A percentile compares a stretch with the other conserved stretches of the same genome.
Evolutionary conservation across 1,140 invertebrate species (phyloP).

Genomic region (Drosophila parabipectinata): DNA sequence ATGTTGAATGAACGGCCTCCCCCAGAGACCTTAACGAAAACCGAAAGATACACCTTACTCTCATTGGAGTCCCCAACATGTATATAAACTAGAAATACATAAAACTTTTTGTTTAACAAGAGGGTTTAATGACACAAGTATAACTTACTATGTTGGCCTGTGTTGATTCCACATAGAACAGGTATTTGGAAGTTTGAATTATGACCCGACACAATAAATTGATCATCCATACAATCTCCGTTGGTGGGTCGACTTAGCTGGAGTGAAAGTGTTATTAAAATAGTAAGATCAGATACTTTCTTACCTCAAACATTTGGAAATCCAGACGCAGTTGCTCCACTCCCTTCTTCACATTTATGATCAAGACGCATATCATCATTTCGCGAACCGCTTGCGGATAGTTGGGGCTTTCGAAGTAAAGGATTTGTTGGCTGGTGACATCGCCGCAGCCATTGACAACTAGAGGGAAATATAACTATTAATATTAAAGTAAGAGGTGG

Average conservation of each 20-base stretch:
- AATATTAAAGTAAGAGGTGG: not conserved
- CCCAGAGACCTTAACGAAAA: conserved; percentile 86
- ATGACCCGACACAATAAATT: conserved; percentile 89
- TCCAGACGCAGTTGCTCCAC: conserved; percentile 89
- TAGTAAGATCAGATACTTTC: not conserved
- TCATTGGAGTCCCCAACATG: conserved; percentile 87
- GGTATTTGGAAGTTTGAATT: conserved; percentile 89
- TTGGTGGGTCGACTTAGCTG: conserved; percentile 88
- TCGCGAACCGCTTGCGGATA: conserved; percentile 84
- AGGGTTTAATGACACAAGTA: no score
- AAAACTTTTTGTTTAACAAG: no score
- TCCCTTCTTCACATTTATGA: conserved; percentile 86
- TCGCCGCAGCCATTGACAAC: conserved; percentile 86
- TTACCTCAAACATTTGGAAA: conserved; percentile 89
- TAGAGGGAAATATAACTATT: conserved; percentile 45
- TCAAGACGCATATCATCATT: conserved; percentile 86
- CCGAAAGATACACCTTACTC: conserved; percentile 87
- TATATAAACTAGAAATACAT: conserved; percentile 87
- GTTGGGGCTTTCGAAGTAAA: conserved; percentile 87
- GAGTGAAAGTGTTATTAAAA: not conserved
- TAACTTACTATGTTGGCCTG: conserved; percentile 89
- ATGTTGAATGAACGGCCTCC: conserved; percentile 87
- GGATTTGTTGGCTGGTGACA: conserved; percentile 85
- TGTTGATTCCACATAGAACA: conserved; percentile 90
- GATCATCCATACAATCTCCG: conserved; percentile 88